A percentile compares a stretch with the other conserved stretches of the same genome.
Conservation (phyloP, 2,113 vertebrate genomes). For the Speoplatyrhinus poulsoni region DNA sequence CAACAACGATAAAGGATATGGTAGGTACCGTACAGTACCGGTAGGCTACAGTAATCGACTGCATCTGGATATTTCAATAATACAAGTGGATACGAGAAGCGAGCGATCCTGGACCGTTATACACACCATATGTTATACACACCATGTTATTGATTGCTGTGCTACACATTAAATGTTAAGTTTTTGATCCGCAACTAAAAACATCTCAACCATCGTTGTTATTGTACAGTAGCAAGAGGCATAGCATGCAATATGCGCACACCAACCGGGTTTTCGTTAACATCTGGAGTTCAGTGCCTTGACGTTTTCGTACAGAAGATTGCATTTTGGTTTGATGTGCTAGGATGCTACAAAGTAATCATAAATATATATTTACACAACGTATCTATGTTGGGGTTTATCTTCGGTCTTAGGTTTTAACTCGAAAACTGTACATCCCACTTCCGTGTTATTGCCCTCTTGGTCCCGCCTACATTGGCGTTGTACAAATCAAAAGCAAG, state of each 20-base stretch:
- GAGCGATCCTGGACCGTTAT: too few species aligned
- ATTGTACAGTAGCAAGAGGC: neutral
- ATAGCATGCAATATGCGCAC: neutral
- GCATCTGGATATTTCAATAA: too few species aligned
- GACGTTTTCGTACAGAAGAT: slow-evolving; percentile 43
- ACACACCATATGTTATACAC: too few species aligned
- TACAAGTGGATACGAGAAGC: too few species aligned
- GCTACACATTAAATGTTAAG: too few species aligned
- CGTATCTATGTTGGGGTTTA: neutral
- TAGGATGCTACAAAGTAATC: neutral
- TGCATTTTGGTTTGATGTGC: slow-evolving; percentile 30
- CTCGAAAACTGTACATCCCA: neutral
- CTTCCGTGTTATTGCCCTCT: slow-evolving; percentile 42
- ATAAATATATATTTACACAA: neutral
- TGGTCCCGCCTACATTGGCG: slow-evolving; percentile 30
- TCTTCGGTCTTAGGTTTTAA: too few species aligned
- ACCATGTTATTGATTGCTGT: too few species aligned
- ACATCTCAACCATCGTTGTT: neutral
- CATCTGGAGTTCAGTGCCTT: slow-evolving; percentile 7
- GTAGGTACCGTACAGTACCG: too few species aligned
- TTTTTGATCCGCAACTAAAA: too few species aligned
- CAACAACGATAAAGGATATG: too few species aligned
- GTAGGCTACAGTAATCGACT: too few species aligned
- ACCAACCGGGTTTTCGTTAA: slow-evolving; percentile 47
- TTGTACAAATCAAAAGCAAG: too few species aligned